Conservation (phyloP, 2,113 vertebrate species). For the Eleginops maclovinus region DNA sequence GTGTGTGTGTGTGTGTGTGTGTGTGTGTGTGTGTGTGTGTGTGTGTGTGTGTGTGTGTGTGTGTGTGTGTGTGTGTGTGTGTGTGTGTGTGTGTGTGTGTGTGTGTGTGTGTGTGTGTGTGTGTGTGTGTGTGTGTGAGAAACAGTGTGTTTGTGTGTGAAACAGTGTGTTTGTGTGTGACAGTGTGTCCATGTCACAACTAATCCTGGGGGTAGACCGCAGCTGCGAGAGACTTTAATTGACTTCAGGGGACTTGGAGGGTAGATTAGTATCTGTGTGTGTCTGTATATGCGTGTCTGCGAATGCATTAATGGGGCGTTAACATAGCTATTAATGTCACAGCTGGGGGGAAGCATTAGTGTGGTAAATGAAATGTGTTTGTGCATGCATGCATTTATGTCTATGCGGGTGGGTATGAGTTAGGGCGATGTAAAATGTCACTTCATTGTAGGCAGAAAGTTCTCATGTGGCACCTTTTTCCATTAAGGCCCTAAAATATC, state of each 20-base stretch:
- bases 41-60: no score
- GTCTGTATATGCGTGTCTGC: conserved; percentile 6
- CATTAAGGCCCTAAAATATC: conserved; percentile 45
- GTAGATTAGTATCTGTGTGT: conserved; percentile 22
- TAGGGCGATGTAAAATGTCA: conserved; percentile 50
- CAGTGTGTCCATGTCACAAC: conserved; percentile 18
- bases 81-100: no score
- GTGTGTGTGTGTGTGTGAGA: no score
- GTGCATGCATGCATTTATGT: background rate
- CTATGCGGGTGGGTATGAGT: background rate
- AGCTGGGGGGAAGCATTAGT: conserved; percentile 53
- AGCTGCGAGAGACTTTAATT: conserved; percentile 66
- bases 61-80: no score
- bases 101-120: no score
- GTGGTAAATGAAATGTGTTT: conserved; percentile 62
- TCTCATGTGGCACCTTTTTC: conserved; percentile 47
- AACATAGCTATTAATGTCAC: conserved; percentile 70
- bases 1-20: no score
- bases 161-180: no score
- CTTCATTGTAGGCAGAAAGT: conserved; percentile 36
- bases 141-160: no score
- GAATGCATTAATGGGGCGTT: conserved; percentile 59
- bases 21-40: no score
- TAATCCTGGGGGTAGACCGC: conserved; percentile 43
- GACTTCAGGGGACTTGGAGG: conserved; percentile 44